Conservation (phyloP, 30 jellyfish, hydroid and myxozoan genomes). For the Pseudorhiza aurosa region DNA sequence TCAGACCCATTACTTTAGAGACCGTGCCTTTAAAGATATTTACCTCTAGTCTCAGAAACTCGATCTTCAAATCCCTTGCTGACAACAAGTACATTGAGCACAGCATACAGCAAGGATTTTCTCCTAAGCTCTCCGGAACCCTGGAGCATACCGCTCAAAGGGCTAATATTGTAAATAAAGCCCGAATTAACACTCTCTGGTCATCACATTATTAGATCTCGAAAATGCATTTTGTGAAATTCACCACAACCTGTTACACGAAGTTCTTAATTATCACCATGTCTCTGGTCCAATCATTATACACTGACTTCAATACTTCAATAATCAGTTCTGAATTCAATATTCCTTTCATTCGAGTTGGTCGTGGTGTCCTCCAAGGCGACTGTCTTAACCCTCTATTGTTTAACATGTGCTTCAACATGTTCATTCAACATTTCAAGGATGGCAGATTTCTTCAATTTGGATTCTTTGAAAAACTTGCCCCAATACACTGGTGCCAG, state of each 20-base stretch:
- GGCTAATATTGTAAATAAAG: slow-evolving; percentile 32
- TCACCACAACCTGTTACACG: slow-evolving; percentile 6
- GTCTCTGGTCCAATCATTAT: slow-evolving; percentile 23
- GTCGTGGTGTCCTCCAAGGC: background rate
- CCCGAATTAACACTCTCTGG: slow-evolving; percentile 20
- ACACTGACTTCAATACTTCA: slow-evolving; percentile 10
- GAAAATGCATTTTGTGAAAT: slow-evolving; percentile 20
- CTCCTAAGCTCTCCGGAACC: slow-evolving; percentile 17
- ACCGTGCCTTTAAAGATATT: slow-evolving; percentile 15
- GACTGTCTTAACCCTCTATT: slow-evolving; percentile 21
- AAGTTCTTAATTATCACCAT: slow-evolving; percentile 19
- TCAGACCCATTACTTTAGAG: slow-evolving; percentile 22
- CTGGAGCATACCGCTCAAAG: slow-evolving; percentile 44
- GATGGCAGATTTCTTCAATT: slow-evolving; percentile 1
- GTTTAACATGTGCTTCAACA: slow-evolving; percentile 5
- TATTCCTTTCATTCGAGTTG: background rate
- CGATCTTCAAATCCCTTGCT: slow-evolving; percentile 6
- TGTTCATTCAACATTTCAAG: background rate
- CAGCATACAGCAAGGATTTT: slow-evolving; percentile 19
- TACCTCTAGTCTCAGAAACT: slow-evolving; percentile 21
- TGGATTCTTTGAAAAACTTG: background rate
- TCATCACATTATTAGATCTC: slow-evolving; percentile 18
- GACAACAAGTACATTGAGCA: slow-evolving; percentile 10
- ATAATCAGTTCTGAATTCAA: background rate
- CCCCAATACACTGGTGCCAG: slow-evolving; percentile 17